Evolutionary conservation across 2,888 invertebrate species (phyloP).

Genomic region (Pammene aurita): DNA sequence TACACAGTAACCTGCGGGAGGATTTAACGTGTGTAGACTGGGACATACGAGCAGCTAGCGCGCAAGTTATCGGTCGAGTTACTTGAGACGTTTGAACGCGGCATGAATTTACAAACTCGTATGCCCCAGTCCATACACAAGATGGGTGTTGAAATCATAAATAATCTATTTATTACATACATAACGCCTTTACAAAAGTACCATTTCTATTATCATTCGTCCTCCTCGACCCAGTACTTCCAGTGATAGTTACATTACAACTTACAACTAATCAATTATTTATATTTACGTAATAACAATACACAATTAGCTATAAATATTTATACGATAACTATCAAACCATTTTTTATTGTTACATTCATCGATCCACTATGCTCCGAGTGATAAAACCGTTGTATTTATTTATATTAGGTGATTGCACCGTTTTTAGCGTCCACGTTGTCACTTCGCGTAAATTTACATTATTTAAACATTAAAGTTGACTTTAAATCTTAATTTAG

Average conservation of each 20-base stretch:
- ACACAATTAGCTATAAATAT: slow-evolving; percentile 84
- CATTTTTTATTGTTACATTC: slow-evolving; percentile 76
- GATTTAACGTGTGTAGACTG: slow-evolving; percentile 42
- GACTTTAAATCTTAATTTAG: slow-evolving; percentile 83
- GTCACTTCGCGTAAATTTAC: slow-evolving; percentile 68
- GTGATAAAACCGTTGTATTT: slow-evolving; percentile 65
- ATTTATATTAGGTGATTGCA: slow-evolving; percentile 72
- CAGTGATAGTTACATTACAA: slow-evolving; percentile 74
- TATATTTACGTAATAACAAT: slow-evolving; percentile 84
- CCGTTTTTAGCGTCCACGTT: slow-evolving; percentile 70
- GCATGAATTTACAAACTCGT: background rate
- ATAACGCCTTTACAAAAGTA: slow-evolving; percentile 69
- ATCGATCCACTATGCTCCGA: slow-evolving; percentile 71
- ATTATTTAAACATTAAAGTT: slow-evolving; percentile 81
- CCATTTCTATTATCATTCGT: slow-evolving; percentile 63
- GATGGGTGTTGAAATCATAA: slow-evolving; percentile 46
- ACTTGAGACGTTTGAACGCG: slow-evolving; percentile 15
- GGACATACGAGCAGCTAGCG: slow-evolving; percentile 38
- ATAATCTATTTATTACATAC: slow-evolving; percentile 66
- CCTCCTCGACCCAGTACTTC: slow-evolving; percentile 73
- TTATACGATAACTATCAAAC: slow-evolving; percentile 83
- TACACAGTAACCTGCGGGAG: slow-evolving; percentile 46
- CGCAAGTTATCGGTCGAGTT: slow-evolving; percentile 14
- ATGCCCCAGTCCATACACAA: slow-evolving; percentile 39
- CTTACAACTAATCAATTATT: slow-evolving; percentile 83